Evolutionary conservation across 2,888 invertebrate genomes (phyloP).

Genomic region (Anagyrus pseudococci): DNA sequence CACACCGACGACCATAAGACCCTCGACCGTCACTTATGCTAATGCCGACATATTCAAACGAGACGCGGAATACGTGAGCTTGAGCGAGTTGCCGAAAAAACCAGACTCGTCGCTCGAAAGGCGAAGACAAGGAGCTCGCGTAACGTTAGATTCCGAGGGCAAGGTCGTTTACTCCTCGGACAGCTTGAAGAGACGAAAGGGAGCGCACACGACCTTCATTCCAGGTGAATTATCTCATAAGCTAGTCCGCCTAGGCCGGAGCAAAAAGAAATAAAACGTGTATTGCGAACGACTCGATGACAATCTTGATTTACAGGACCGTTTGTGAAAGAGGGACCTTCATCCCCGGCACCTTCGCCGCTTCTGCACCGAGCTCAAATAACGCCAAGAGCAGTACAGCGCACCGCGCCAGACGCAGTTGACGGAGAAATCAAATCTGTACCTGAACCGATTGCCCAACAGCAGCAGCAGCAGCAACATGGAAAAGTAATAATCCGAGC

Average conservation of each 20-base stretch:
- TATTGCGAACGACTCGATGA: neutral
- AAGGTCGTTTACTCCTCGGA: constrained; percentile 89
- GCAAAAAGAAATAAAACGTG: too few species aligned
- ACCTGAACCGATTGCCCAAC: neutral
- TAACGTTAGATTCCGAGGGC: constrained; percentile 83
- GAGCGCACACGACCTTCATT: constrained; percentile 84
- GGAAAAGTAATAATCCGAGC: constrained; percentile 72
- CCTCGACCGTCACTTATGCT: constrained; percentile 63
- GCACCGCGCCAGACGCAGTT: constrained; percentile 61
- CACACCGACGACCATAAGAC: constrained; percentile 33
- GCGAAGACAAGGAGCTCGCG: constrained; percentile 76
- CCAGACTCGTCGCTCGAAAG: constrained; percentile 65
- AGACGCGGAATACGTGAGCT: constrained; percentile 80
- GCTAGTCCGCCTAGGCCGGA: too few species aligned
- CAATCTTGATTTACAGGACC: constrained; percentile 61
- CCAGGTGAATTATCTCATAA: constrained; percentile 66
- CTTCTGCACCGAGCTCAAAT: constrained; percentile 62
- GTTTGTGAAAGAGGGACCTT: constrained; percentile 71
- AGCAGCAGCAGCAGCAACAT: constrained; percentile 45
- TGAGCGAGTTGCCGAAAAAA: constrained; percentile 76
- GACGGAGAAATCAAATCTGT: constrained; percentile 48
- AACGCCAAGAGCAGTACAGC: constrained; percentile 61
- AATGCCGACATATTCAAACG: constrained; percentile 72
- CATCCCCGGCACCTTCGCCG: constrained; percentile 64
- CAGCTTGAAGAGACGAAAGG: constrained; percentile 79